Percentiles rank a stretch among this genome's conserved stretches.
These are phyloP conservation scores for Dasyornis broadbenti DNA, from an alignment of 2,113 vertebrate genomes.

Conservation along the genomic window DNA sequence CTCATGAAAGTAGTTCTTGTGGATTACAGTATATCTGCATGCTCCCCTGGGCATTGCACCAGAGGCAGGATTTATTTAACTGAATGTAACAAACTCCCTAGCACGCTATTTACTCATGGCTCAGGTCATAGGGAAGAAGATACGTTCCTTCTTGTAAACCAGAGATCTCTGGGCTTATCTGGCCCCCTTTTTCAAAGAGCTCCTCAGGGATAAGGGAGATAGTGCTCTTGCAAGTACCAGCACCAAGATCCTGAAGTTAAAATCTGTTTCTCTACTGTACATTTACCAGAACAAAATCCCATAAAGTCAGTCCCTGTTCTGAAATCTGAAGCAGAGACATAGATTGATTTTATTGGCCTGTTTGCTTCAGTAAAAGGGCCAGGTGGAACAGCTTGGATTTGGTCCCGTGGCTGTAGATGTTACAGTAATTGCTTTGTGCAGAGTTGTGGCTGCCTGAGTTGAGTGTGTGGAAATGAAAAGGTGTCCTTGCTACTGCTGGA, in stretches of 20 bases:
- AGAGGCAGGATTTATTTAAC: neutral
- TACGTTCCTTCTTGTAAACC: neutral
- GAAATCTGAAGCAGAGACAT: neutral
- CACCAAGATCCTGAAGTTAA: neutral
- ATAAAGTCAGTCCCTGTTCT: neutral
- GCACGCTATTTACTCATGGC: neutral
- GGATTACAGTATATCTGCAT: constrained; percentile 3
- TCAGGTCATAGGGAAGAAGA: neutral
- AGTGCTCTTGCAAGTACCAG: neutral
- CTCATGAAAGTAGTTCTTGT: constrained; percentile 51
- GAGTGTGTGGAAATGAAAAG: neutral
- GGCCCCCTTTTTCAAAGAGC: neutral
- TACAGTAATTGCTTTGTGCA: neutral
- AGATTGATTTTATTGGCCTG: neutral
- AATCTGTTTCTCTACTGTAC: neutral
- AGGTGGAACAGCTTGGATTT: neutral
- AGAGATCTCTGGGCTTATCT: neutral
- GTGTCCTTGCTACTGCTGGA: neutral
- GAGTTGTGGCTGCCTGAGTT: neutral
- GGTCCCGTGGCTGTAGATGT: neutral
- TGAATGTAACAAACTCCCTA: neutral
- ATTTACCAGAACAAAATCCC: neutral
- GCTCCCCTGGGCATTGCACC: constrained; percentile 30
- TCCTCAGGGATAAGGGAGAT: neutral
- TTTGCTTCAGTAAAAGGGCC: neutral